Conservation (phyloP, 2,888 invertebrate genomes). For the Nemotelus pantherinus region DNA sequence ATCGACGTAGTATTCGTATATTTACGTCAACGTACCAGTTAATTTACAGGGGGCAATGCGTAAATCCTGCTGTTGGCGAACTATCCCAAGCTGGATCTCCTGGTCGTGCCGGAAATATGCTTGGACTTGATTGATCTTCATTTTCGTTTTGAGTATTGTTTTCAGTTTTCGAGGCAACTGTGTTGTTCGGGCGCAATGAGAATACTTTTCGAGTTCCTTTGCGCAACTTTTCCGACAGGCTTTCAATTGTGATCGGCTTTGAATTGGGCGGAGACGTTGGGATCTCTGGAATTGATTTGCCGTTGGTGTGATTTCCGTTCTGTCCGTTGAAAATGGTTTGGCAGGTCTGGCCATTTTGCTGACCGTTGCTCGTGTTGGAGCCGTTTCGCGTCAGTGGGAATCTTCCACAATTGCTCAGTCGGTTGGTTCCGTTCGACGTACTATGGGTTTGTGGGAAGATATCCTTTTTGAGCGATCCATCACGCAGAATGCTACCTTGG, state of each 20-base stretch:
- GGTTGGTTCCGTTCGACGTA: background rate
- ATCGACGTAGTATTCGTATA: conserved; percentile 23
- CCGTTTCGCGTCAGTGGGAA: background rate
- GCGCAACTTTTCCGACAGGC: conserved; percentile 51
- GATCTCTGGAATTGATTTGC: conserved; percentile 1
- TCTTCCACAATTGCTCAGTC: background rate
- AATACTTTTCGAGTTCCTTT: conserved; percentile 48
- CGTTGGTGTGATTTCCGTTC: conserved; percentile 10
- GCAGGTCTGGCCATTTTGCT: conserved; percentile 2
- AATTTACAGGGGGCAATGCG: conserved; percentile 27
- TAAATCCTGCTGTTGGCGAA: conserved; percentile 14
- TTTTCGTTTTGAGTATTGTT: background rate
- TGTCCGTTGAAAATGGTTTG: conserved; percentile 2
- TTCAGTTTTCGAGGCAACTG: conserved; percentile 21
- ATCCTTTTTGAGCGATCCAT: background rate
- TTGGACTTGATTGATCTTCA: background rate
- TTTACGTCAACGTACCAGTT: background rate
- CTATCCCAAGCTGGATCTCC: conserved; percentile 27
- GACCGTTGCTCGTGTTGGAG: conserved; percentile 14
- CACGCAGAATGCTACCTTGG: conserved; percentile 13
- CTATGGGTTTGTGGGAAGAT: conserved; percentile 16
- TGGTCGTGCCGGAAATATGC: background rate
- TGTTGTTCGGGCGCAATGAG: conserved; percentile 20
- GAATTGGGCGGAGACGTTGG: background rate
- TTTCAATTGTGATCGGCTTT: conserved; percentile 44